Conservation (phyloP, 2,888 invertebrate species). For the Cephus runcator region DNA sequence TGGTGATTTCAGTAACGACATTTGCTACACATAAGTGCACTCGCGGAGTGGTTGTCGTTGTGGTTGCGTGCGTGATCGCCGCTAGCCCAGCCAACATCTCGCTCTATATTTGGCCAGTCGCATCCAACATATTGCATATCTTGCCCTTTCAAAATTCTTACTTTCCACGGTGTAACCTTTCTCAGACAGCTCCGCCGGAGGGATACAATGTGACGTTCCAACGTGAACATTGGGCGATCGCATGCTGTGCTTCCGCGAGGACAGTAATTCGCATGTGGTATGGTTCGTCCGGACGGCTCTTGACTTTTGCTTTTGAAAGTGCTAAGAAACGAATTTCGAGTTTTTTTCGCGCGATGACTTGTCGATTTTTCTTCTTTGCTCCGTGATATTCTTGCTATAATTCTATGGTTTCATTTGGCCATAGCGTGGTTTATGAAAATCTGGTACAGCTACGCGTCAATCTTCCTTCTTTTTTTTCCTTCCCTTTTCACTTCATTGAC, state of each 20-base stretch:
- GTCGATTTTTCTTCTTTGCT: neutral
- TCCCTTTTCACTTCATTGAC: neutral
- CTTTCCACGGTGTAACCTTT: slow-evolving; percentile 41
- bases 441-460: neutral
- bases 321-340: neutral
- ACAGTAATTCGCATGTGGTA: slow-evolving; percentile 40
- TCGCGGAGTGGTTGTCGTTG: slow-evolving; percentile 52
- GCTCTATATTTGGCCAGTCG: slow-evolving; percentile 65
- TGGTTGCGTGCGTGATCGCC: slow-evolving; percentile 48
- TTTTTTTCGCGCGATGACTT: neutral
- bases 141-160: slow-evolving; percentile 45
- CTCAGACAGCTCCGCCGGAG: slow-evolving; percentile 32
- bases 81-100: slow-evolving; percentile 56
- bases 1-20: slow-evolving; percentile 53
- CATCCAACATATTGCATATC: slow-evolving; percentile 63
- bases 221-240: slow-evolving; percentile 35
- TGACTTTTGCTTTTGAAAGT: slow-evolving; percentile 21
- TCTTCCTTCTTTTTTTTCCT: neutral
- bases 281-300: slow-evolving; percentile 33
- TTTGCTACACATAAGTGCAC: slow-evolving; percentile 48
- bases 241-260: slow-evolving; percentile 33
- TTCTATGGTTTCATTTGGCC: neutral
- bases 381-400: neutral
- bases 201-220: slow-evolving; percentile 41
- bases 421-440: neutral